These are phyloP conservation scores for Petrocephalus sullivani DNA, from an alignment of 2,797 vertebrate species.

Conservation along the genomic window DNA sequence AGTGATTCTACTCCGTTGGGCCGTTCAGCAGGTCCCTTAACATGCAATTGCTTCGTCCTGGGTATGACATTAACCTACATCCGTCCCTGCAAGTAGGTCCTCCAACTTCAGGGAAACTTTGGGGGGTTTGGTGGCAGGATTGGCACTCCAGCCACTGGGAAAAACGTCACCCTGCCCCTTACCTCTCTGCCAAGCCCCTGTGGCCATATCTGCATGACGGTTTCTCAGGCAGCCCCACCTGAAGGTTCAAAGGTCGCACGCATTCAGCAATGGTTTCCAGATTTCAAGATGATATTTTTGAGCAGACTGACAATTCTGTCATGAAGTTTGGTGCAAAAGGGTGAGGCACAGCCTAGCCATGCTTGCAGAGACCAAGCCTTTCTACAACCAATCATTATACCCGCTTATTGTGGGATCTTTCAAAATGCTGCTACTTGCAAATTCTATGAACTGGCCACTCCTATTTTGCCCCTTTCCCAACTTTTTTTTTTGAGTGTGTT, in stretches of 20 bases:
- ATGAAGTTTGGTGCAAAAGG: not conserved
- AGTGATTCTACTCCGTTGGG: no score
- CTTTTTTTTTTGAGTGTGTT: not conserved
- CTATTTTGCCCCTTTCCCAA: not conserved
- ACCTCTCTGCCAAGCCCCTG: not conserved
- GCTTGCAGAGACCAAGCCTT: not conserved
- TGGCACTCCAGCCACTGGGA: no score
- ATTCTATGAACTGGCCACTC: not conserved
- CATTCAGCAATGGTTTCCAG: not conserved
- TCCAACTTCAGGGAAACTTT: no score
- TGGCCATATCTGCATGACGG: not conserved
- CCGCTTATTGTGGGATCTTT: not conserved
- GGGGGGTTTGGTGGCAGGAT: no score
- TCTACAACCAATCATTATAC: not conserved
- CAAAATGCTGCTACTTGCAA: not conserved
- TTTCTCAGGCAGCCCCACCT: not conserved
- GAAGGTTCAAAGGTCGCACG: not conserved
- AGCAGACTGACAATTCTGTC: not conserved
- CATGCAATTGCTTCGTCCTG: no score
- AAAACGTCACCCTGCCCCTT: no score
- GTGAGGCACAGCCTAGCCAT: not conserved
- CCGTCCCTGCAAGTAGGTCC: no score
- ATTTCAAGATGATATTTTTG: not conserved
- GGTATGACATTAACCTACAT: no score
- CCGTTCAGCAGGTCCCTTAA: no score